Evolutionary conservation across 1,140 invertebrate genomes (phyloP).

Genomic region (Trichogramma pretiosum): DNA sequence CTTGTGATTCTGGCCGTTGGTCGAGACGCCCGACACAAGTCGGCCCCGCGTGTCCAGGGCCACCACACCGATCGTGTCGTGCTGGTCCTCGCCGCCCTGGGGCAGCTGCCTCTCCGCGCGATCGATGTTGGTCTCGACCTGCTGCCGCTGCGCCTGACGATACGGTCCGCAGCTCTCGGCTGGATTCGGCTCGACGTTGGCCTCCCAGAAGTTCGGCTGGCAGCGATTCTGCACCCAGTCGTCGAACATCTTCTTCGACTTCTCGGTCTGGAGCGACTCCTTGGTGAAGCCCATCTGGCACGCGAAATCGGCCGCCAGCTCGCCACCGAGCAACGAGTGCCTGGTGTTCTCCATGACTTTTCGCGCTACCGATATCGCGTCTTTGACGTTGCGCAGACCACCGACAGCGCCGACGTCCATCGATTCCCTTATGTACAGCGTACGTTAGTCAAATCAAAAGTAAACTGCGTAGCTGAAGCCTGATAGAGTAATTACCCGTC

Average conservation of each 20-base stretch:
- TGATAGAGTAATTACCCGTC: slow-evolving; percentile 62
- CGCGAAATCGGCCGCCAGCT: slow-evolving; percentile 84
- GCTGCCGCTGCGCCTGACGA: too few relatives aligned
- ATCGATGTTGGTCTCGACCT: slow-evolving; percentile 22
- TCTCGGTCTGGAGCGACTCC: slow-evolving; percentile 66
- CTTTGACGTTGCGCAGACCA: slow-evolving; percentile 75
- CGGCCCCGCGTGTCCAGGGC: slow-evolving; percentile 73
- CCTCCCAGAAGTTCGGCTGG: slow-evolving; percentile 96
- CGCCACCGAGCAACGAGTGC: slow-evolving; percentile 86
- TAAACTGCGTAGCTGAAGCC: slow-evolving; percentile 6
- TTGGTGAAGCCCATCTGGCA: slow-evolving; percentile 78
- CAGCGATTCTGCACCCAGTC: slow-evolving; percentile 76
- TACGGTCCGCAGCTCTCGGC: slow-evolving; percentile 83
- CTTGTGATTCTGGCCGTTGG: slow-evolving; percentile 90
- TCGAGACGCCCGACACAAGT: slow-evolving; percentile 88
- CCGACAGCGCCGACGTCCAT: slow-evolving; percentile 91
- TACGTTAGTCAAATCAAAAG: slow-evolving; percentile 5
- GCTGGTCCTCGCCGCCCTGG: slow-evolving; percentile 51
- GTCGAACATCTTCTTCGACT: slow-evolving; percentile 62
- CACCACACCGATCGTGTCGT: slow-evolving; percentile 96
- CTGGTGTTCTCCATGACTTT: slow-evolving; percentile 83
- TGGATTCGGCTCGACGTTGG: slow-evolving; percentile 88
- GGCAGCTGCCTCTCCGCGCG: neutral
- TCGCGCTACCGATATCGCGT: slow-evolving; percentile 83
- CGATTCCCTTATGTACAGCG: slow-evolving; percentile 49